Evolutionary conservation across 1,140 invertebrate species (phyloP), one percentile per base, ranked within the genome.

Genomic region (Bombus confusus): DNA sequence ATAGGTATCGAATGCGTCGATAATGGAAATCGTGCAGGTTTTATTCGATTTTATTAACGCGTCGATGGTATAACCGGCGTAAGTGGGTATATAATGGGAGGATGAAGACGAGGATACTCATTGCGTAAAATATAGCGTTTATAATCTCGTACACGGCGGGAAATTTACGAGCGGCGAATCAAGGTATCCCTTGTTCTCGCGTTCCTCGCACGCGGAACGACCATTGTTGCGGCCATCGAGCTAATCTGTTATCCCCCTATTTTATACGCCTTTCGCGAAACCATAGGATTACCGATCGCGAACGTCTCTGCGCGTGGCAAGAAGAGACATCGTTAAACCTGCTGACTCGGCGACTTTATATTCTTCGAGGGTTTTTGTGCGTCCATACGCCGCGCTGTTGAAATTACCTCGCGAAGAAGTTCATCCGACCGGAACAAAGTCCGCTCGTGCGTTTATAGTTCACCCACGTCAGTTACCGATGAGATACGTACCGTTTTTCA

Each of bases 261-360:
- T 90, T 90, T 82, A 87, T 73, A 59, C 68, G 69, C 39, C 73
- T 59, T 82, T 75, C 69, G 73, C 62, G 66, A 85, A 71, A 86
- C 69, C 79, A 41, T 66, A 31, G 87, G 88, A 87, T 90, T 90
- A 89, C 80, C 80, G 59, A 69, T 84, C 66, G 39, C 64, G 18
- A 3, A 34, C 73, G 66, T 57, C n/a, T 72, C 78, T 64, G 1
- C n/a, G 18, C n/a, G n/a, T 10, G 47, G 80, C 64, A 62, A 81
- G 72, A 57, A 59, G 62, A 64, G 88, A 82, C 76, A 66, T 90
- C 88, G 88, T 90, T 90, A 90, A 87, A 82, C 34, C 57, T 80
- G 88, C 82, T 89, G 88, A 87, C 88, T 90, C n/a, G 52, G 77
- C 81, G 77, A 84, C 68, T 90, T 89, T 85, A 89, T 80, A 78